Evolutionary conservation across 1,140 invertebrate genomes (phyloP), one percentile per base, ranked within the genome.

Genomic region (Macrobrachium rosenbergii): DNA sequence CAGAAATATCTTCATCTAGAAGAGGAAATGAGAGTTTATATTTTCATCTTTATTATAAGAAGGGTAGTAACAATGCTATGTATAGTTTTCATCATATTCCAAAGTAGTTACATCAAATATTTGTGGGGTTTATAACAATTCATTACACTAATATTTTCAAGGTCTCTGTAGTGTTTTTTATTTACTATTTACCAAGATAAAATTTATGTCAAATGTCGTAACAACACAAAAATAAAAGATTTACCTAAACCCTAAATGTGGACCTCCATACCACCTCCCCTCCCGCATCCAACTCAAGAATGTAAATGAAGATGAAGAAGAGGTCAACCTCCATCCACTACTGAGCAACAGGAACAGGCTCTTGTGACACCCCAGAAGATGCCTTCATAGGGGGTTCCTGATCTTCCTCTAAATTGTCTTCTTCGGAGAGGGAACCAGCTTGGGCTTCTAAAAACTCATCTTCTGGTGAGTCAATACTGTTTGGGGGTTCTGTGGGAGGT

Each of bases 311-410:
- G 52, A 59, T 84, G 75, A 62, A 45, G 75, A 62, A 45, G 75
- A 67, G 12, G 75, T 77, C 62, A 77, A 58, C 75, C 64, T 80
- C 62, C 73, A 69, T 83, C 77, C 67, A 83, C 82, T 88, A 88
- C 87, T 88, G 87, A 80, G 87, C 87, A 43, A 88, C 87, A 21
- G 87, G 82, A 79, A 88, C 87, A 14, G 87, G 87, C 73, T 88
- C 82, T 84, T 88, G 87, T 63, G 85, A 69, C 17, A 84, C 75
- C 67, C 28, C 86, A 37, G 80, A 73, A 6, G 82, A 78, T 7
- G 82, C 17, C 75, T 83, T 83, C 43, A 88, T 81, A 59, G 81
- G 21, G 59, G 73, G 78, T 60, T 76, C 82, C 28, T 43, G 21
- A 7, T 82, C 88, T 14, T 82, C 88, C 17, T 58, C 69, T 28